Conservation (phyloP, 2,113 vertebrate genomes). For the Damaliscus lunatus region DNA sequence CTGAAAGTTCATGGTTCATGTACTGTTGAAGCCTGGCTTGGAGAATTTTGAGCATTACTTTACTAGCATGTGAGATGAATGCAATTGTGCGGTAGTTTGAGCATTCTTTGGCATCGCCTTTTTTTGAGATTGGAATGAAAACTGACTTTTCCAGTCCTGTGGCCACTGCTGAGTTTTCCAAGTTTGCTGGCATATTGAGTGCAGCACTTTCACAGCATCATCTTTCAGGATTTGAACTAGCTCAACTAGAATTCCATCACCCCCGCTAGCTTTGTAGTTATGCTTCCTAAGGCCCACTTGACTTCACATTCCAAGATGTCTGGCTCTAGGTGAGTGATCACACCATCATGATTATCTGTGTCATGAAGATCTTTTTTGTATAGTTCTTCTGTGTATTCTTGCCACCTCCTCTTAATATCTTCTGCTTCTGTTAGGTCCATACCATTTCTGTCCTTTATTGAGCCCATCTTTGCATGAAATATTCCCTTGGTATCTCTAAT, state of each 20-base stretch:
- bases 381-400: neutral
- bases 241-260: neutral
- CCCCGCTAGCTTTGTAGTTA: neutral
- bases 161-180: neutral
- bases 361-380: neutral
- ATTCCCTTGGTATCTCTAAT: neutral
- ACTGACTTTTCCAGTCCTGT: neutral
- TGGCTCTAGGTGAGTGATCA: neutral
- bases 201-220: neutral
- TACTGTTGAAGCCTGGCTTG: neutral
- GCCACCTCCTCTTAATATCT: neutral
- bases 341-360: neutral
- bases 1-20: neutral
- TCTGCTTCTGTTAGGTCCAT: neutral
- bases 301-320: neutral
- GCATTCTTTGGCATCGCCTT: neutral
- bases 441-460: neutral
- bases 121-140: neutral
- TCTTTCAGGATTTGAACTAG: neutral
- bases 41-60: neutral
- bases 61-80: neutral
- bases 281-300: neutral
- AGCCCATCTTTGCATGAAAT: neutral
- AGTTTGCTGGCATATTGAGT: neutral
- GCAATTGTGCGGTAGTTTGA: neutral